These are phyloP conservation scores for Drosophila melanocephala DNA, from an alignment of 2,888 invertebrate genomes.

Conservation along the genomic window DNA sequence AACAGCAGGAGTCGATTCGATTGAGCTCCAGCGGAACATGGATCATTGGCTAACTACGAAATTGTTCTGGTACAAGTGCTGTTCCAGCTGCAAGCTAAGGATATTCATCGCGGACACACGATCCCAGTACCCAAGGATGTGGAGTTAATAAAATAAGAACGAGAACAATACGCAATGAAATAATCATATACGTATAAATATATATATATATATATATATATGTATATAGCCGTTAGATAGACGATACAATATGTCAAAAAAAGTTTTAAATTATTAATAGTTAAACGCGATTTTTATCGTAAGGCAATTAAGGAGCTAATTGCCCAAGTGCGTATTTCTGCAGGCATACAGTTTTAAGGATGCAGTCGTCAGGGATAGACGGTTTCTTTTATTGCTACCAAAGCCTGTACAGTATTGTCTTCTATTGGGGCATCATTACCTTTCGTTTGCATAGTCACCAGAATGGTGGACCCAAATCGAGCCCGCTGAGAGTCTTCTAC, in stretches of 20 bases:
- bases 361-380: slow-evolving; percentile 11
- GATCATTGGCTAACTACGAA: slow-evolving; percentile 79
- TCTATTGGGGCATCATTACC: slow-evolving; percentile 65
- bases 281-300: slow-evolving; percentile 34
- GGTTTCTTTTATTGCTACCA: slow-evolving; percentile 66
- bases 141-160: slow-evolving; percentile 43
- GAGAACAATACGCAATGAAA: background rate
- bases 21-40: slow-evolving; percentile 36
- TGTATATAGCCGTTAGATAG: slow-evolving; percentile 17
- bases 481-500: slow-evolving; percentile 25
- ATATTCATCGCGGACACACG: slow-evolving; percentile 18
- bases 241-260: slow-evolving; percentile 10
- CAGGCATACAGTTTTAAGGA: slow-evolving; percentile 8
- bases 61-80: slow-evolving; percentile 81
- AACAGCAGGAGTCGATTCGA: background rate
- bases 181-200: background rate
- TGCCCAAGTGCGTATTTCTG: background rate
- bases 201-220: background rate
- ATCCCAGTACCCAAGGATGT: slow-evolving; percentile 51
- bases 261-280: slow-evolving; percentile 25
- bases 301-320: slow-evolving; percentile 24
- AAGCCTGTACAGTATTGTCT: slow-evolving; percentile 64
- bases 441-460: slow-evolving; percentile 49
- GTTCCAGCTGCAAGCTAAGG: slow-evolving; percentile 73
- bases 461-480: slow-evolving; percentile 49